Conservation (phyloP, 2,888 invertebrate genomes). For the Megamerina dolium region DNA sequence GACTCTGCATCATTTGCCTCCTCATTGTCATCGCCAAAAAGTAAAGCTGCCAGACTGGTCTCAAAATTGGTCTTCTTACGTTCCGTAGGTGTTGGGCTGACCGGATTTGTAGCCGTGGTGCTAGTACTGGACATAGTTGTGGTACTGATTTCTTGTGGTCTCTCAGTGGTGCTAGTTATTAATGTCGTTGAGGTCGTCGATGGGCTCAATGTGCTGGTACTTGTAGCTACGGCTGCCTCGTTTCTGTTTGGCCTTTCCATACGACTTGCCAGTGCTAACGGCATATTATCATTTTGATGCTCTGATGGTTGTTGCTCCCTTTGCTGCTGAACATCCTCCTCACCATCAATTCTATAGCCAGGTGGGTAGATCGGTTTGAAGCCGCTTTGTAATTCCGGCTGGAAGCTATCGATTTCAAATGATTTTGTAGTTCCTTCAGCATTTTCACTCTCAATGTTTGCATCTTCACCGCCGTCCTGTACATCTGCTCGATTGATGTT, state of each 20-base stretch:
- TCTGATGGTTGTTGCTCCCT: conserved; percentile 10
- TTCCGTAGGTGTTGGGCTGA: conserved; percentile 23
- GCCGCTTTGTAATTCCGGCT: conserved; percentile 63
- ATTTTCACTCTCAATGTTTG: conserved; percentile 16
- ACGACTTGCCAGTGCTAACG: conserved; percentile 28
- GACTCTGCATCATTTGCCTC: conserved; percentile 29
- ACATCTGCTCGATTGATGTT: conserved; percentile 45
- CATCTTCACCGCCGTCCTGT: conserved; percentile 15
- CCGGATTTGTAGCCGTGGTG: conserved; percentile 2
- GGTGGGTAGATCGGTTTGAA: conserved; percentile 63
- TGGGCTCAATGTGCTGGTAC: conserved; percentile 8
- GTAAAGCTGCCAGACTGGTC: conserved; percentile 44
- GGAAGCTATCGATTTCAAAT: conserved; percentile 62
- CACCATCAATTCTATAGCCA: conserved; percentile 35
- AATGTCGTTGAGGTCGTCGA: conserved; percentile 9
- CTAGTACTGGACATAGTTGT: conserved; percentile 7
- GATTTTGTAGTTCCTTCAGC: conserved; percentile 47
- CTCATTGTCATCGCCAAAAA: conserved; percentile 44
- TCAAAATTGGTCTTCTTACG: conserved; percentile 43
- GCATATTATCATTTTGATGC: conserved; percentile 24
- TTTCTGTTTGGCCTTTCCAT: conserved; percentile 14
- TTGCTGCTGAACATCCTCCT: conserved; percentile 21
- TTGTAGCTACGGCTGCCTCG: conserved; percentile 6
- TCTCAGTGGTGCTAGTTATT: conserved; percentile 10
- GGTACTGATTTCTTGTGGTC: conserved; percentile 2